These are phyloP conservation scores for Megalopta genalis DNA, from an alignment of 1,140 invertebrate genomes.

Conservation along the genomic window DNA sequence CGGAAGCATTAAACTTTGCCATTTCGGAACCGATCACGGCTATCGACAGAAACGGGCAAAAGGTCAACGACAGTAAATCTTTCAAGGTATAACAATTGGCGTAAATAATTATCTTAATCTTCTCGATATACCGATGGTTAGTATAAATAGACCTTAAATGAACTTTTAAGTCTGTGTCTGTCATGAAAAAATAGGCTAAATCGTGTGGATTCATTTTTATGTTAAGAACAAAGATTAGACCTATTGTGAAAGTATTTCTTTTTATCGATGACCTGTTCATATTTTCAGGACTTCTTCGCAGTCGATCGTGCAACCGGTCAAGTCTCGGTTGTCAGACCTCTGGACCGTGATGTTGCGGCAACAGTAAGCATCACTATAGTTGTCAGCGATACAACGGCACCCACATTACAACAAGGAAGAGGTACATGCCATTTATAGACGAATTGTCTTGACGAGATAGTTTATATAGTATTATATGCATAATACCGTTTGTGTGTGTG, in stretches of 20 bases:
- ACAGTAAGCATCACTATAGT: constrained; percentile 88
- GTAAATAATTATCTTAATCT: background rate
- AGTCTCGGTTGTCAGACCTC: constrained; percentile 84
- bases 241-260: too few species aligned
- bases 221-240: too few species aligned
- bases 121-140: too few species aligned
- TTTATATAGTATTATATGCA: background rate
- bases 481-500: background rate
- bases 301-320: constrained; percentile 86
- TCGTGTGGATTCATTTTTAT: too few species aligned
- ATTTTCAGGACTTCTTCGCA: constrained; percentile 86
- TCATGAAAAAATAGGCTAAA: too few species aligned
- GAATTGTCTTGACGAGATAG: background rate
- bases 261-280: background rate
- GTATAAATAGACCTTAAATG: too few species aligned
- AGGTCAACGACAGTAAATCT: constrained; percentile 80
- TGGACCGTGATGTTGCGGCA: constrained; percentile 87
- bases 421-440: constrained; percentile 78
- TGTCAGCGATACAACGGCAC: constrained; percentile 90
- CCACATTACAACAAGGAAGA: constrained; percentile 87
- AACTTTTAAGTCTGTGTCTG: too few species aligned
- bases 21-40: constrained; percentile 87
- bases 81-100: constrained; percentile 70
- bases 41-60: constrained; percentile 90
- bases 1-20: constrained; percentile 86